Conservation (phyloP, 2,888 invertebrate genomes). For the Caenorhabditis angaria region DNA sequence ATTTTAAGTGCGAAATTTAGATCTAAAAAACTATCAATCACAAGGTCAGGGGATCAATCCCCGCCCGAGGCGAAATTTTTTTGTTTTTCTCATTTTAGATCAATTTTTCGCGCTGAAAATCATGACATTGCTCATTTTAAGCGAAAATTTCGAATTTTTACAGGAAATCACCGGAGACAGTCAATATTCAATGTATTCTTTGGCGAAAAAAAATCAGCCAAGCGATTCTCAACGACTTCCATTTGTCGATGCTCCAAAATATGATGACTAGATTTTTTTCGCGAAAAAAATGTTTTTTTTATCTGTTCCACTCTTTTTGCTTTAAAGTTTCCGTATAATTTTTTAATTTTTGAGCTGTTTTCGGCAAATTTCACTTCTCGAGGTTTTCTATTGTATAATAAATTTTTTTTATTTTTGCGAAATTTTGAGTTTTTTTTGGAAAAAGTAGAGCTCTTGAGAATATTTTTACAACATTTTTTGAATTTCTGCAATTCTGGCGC, state of each 20-base stretch:
- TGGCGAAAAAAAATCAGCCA: too few species aligned
- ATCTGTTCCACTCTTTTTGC: too few species aligned
- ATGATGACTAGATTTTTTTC: constrained; percentile 30
- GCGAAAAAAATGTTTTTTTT: too few species aligned
- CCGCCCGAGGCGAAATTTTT: too few species aligned
- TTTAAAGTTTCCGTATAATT: constrained; percentile 1
- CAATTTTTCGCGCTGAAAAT: too few species aligned
- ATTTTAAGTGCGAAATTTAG: too few species aligned
- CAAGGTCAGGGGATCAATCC: too few species aligned
- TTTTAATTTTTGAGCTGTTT: not conserved
- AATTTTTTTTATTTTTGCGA: not conserved
- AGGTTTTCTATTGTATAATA: constrained; percentile 11
- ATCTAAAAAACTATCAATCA: too few species aligned
- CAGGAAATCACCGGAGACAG: constrained; percentile 68
- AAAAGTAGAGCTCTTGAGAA: not conserved
- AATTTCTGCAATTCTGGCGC: too few species aligned
- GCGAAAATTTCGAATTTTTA: constrained; percentile 10
- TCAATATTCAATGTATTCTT: constrained; percentile 63
- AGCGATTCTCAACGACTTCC: too few species aligned
- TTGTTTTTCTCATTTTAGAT: constrained; percentile 5
- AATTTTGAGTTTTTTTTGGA: not conserved
- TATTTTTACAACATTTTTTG: too few species aligned
- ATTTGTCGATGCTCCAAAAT: constrained; percentile 45
- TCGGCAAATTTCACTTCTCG: not conserved
- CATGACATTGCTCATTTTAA: too few species aligned